phyloP scores from a whole-genome alignment of 2,113 vertebrate species.

The Crotalus helleri region DNA sequence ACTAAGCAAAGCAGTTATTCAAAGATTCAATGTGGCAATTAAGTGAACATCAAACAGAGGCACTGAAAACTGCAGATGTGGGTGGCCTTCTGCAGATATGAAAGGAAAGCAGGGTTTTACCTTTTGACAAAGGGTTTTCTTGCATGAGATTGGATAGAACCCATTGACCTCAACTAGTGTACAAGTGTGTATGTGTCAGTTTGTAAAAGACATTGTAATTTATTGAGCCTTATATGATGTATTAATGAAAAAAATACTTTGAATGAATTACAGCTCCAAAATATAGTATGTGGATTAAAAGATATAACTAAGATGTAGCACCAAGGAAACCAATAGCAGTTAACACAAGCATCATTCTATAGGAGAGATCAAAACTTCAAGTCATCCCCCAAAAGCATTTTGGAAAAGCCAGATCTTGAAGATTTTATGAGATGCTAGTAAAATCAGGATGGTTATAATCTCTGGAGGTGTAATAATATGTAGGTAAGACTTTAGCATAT shows the following conservation, averaged over 20 bases:
- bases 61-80: not conserved
- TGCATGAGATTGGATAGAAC: not conserved
- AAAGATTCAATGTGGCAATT: not conserved
- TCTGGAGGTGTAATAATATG: not conserved
- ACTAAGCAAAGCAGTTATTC: not conserved
- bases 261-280: not conserved
- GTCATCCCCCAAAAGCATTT: not conserved
- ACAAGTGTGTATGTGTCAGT: not conserved
- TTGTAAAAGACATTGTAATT: not conserved
- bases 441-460: not conserved
- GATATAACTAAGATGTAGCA: not conserved
- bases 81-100: not conserved
- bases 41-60: not conserved
- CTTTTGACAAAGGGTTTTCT: not conserved
- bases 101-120: not conserved
- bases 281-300: not conserved
- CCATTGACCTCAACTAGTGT: not conserved
- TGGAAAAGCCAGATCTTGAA: not conserved
- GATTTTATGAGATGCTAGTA: not conserved
- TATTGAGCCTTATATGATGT: not conserved
- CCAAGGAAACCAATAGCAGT: not conserved
- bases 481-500: not conserved
- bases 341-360: not conserved
- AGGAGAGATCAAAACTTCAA: not conserved
- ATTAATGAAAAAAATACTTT: not conserved